These are phyloP conservation scores for Pelobates fuscus DNA, from an alignment of 2,113 vertebrate species.

Conservation along the genomic window DNA sequence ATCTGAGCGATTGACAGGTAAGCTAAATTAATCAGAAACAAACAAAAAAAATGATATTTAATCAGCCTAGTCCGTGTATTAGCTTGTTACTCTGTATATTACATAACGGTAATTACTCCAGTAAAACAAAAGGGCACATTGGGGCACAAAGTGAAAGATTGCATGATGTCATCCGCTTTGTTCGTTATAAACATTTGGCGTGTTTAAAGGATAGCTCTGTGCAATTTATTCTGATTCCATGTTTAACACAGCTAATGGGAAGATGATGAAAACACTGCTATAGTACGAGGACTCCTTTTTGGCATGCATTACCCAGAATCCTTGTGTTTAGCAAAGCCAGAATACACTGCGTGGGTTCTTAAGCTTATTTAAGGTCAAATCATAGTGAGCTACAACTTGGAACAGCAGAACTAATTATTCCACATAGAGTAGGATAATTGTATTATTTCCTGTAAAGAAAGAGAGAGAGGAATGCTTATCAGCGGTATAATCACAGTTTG, in stretches of 20 bases:
- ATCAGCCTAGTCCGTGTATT: neutral
- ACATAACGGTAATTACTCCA: neutral
- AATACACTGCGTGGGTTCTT: too few species aligned
- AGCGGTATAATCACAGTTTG: too few species aligned
- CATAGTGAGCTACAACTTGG: too few species aligned
- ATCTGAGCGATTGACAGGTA: neutral
- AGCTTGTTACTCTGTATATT: neutral
- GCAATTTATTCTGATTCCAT: neutral
- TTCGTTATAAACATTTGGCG: neutral
- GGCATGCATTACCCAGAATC: neutral
- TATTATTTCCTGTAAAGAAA: too few species aligned
- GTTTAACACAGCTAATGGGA: neutral
- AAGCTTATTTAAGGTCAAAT: too few species aligned
- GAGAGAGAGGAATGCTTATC: too few species aligned
- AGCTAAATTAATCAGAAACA: neutral
- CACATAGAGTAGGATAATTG: too few species aligned
- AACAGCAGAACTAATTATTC: too few species aligned
- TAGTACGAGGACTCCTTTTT: neutral
- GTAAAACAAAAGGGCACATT: neutral
- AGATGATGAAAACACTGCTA: neutral
- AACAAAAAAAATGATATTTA: slow-evolving; percentile 1
- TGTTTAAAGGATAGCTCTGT: neutral
- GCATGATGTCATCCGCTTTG: neutral
- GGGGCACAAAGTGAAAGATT: neutral
- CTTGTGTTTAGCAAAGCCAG: too few species aligned